Conservation (phyloP, 2,888 invertebrate species). For the Zygaena filipendulae region DNA sequence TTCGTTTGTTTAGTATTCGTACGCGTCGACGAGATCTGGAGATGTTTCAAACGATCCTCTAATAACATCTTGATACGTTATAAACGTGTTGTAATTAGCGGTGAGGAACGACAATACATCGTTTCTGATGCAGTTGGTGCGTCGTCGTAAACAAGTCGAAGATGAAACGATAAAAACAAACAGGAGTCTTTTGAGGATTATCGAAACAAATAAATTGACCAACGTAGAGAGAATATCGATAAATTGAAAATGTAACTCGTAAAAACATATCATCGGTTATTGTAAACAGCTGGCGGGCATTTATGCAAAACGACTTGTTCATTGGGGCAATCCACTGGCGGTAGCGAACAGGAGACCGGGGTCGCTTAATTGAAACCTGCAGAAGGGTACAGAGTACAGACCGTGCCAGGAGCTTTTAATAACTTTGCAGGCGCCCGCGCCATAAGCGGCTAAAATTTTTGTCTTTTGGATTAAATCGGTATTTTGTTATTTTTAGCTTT, state of each 20-base stretch:
- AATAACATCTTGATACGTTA: no score
- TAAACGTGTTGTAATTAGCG: no score
- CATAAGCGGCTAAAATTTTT: slow-evolving; percentile 12
- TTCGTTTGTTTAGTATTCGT: slow-evolving; percentile 7
- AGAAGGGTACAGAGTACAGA: slow-evolving; percentile 25
- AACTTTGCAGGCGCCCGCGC: slow-evolving; percentile 16
- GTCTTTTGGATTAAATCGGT: no score
- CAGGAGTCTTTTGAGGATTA: slow-evolving; percentile 55
- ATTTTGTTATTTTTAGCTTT: no score
- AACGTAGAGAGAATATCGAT: slow-evolving; percentile 55
- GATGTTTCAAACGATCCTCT: neutral
- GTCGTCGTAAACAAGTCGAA: neutral
- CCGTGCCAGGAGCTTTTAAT: no score
- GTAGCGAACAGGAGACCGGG: slow-evolving; percentile 50
- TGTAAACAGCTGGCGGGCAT: slow-evolving; percentile 65
- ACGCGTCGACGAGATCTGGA: neutral
- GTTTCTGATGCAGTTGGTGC: no score
- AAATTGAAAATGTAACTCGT: slow-evolving; percentile 61
- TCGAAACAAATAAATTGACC: slow-evolving; percentile 61
- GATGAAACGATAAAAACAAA: slow-evolving; percentile 34
- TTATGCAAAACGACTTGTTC: slow-evolving; percentile 56
- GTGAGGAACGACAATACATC: no score
- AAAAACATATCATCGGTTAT: slow-evolving; percentile 65
- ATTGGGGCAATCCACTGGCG: slow-evolving; percentile 53
- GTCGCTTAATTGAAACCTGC: slow-evolving; percentile 43